These are phyloP conservation scores for Illadopsis cleaveri DNA, from an alignment of 2,113 vertebrate species.

Conservation along the genomic window DNA sequence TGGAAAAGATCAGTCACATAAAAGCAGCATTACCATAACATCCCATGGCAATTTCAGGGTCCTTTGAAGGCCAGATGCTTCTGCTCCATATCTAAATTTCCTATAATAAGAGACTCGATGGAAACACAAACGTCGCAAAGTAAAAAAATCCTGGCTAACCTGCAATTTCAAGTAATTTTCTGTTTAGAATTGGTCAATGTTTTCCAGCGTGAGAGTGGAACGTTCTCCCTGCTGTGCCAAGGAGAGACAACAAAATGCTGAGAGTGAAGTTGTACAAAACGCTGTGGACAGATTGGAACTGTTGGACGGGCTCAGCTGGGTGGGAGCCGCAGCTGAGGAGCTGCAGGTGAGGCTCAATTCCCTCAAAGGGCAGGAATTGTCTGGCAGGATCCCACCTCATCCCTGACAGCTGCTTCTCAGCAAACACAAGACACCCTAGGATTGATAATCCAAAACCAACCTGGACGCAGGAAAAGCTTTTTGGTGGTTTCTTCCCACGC, in stretches of 20 bases:
- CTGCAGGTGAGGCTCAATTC: not conserved
- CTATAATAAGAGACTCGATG: conserved; percentile 9
- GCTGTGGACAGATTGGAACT: not conserved
- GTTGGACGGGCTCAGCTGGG: not conserved
- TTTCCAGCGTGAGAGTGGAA: not conserved
- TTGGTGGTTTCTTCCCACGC: not conserved
- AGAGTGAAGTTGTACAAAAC: not conserved
- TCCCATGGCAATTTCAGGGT: conserved; percentile 64
- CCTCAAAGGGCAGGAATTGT: not conserved
- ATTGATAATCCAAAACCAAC: not conserved
- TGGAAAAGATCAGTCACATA: conserved; percentile 66
- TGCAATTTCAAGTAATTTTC: conserved; percentile 41
- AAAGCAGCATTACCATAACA: conserved; percentile 66
- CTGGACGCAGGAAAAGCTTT: not conserved
- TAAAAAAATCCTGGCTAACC: not conserved
- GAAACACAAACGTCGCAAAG: not conserved
- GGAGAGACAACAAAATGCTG: not conserved
- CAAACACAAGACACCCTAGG: not conserved
- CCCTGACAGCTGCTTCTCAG: not conserved
- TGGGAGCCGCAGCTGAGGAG: not conserved
- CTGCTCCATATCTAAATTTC: conserved; percentile 57
- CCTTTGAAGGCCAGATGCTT: conserved; percentile 65
- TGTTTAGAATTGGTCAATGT: not conserved
- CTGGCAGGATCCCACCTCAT: not conserved
- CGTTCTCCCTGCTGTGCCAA: not conserved